Evolutionary conservation across 2,113 vertebrate species (phyloP).

Genomic region (Ochotona curzoniae): DNA sequence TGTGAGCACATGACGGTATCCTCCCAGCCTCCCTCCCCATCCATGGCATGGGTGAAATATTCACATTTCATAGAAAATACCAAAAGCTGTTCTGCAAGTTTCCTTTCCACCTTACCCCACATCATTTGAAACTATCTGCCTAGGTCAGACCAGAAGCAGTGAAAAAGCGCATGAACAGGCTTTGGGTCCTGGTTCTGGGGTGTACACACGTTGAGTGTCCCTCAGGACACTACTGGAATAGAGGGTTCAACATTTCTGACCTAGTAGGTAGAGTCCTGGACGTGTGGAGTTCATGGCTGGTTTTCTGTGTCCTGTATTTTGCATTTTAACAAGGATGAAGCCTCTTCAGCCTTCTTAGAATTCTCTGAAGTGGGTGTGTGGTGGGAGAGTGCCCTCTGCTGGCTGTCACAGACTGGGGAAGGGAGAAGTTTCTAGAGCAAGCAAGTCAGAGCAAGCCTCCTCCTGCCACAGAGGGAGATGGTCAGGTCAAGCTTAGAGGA

Average conservation of each 20-base stretch:
- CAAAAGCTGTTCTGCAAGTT: background rate
- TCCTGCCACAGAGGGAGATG: background rate
- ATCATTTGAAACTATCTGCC: background rate
- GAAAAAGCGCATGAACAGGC: background rate
- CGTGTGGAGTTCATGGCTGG: background rate
- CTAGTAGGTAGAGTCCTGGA: background rate
- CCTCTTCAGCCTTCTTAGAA: fast-evolving
- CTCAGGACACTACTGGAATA: background rate
- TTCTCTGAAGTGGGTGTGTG: background rate
- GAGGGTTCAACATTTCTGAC: background rate
- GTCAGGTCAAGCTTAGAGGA: background rate
- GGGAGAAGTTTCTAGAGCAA: background rate
- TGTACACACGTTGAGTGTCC: background rate
- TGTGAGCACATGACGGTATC: background rate
- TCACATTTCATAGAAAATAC: background rate
- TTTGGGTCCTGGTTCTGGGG: background rate
- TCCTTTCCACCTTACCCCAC: no score
- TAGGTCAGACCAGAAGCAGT: background rate
- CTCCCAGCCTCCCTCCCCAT: no score
- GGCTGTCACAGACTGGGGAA: background rate
- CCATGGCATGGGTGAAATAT: background rate
- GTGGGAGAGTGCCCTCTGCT: slow-evolving; percentile 51
- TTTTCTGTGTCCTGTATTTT: background rate
- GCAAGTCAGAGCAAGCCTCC: background rate
- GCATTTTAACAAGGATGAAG: background rate